Evolutionary conservation across 2,113 vertebrate genomes (phyloP).

Genomic region (Plectropomus leopardus): DNA sequence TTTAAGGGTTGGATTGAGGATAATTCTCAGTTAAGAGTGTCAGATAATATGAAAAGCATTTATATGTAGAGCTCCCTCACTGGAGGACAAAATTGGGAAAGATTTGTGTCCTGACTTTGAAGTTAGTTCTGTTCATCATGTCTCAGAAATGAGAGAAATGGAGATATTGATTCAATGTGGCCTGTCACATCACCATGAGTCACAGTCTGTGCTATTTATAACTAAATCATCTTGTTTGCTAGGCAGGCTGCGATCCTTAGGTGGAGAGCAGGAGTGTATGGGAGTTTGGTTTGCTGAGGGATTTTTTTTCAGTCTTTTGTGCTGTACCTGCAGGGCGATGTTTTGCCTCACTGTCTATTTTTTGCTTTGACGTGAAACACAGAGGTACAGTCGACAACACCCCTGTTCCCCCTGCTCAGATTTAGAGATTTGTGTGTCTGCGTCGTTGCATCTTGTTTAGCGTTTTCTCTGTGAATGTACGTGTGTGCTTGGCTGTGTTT

Average conservation of each 20-base stretch:
- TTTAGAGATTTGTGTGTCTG: conserved; percentile 31
- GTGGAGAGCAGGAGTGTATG: conserved; percentile 17
- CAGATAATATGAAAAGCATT: conserved; percentile 22
- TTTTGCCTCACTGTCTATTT: conserved; percentile 41
- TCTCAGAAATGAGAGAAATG: conserved; percentile 29
- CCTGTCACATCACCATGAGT: conserved; percentile 53
- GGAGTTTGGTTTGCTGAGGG: conserved; percentile 15
- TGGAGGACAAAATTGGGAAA: conserved; percentile 12
- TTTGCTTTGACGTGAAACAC: conserved; percentile 25
- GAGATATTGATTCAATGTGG: conserved; percentile 53
- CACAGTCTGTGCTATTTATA: conserved; percentile 55
- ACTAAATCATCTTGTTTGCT: conserved; percentile 42
- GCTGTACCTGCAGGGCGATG: conserved; percentile 24
- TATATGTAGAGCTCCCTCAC: conserved; percentile 6
- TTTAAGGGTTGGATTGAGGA: conserved; percentile 5
- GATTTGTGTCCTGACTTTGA: conserved; percentile 28
- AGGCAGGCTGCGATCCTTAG: conserved; percentile 13
- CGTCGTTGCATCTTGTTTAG: conserved; percentile 15
- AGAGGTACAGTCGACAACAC: conserved; percentile 31
- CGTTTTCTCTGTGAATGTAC: conserved; percentile 30
- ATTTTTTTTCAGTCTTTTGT: conserved; percentile 19
- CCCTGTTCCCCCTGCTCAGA: conserved; percentile 28
- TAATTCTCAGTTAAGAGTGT: conserved; percentile 10
- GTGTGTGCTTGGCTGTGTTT: conserved; percentile 35
- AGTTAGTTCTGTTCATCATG: conserved; percentile 32